phyloP scores from a whole-genome alignment of 2,888 invertebrate genomes.

The Nasonia oneida region DNA sequence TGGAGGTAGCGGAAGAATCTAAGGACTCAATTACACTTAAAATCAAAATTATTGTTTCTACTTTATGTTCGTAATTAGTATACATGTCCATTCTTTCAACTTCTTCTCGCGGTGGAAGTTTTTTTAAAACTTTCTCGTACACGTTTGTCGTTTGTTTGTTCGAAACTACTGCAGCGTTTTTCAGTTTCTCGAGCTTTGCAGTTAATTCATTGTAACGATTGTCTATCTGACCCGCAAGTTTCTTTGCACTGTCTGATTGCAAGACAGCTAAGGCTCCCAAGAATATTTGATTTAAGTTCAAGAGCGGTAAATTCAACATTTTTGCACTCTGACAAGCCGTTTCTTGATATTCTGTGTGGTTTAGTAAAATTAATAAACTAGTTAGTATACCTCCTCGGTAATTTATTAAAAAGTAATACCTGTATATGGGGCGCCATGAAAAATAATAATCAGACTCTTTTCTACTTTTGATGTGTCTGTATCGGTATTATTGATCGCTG shows the following conservation, averaged over 20 bases:
- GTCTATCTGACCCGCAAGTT: conserved; percentile 69
- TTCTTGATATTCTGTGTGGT: conserved; percentile 79
- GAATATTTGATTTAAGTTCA: conserved; percentile 68
- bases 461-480: not conserved
- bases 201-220: conserved; percentile 66
- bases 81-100: conserved; percentile 66
- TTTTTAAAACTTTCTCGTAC: conserved; percentile 47
- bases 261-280: conserved; percentile 67
- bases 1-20: not conserved
- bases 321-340: conserved; percentile 79
- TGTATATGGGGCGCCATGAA: conserved; percentile 79
- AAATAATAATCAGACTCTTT: conserved; percentile 77
- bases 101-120: conserved; percentile 65
- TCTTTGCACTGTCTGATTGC: conserved; percentile 62
- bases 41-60: conserved; percentile 64
- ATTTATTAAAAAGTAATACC: conserved; percentile 68
- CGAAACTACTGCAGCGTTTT: not conserved
- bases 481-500: not conserved
- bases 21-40: not conserved
- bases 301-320: conserved; percentile 66
- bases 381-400: not conserved
- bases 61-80: conserved; percentile 69
- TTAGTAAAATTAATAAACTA: not conserved
- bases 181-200: conserved; percentile 45
- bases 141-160: conserved; percentile 18